Evolutionary conservation across 2,797 vertebrate species (phyloP).

Genomic region (Pseudocheirus occidentalis): DNA sequence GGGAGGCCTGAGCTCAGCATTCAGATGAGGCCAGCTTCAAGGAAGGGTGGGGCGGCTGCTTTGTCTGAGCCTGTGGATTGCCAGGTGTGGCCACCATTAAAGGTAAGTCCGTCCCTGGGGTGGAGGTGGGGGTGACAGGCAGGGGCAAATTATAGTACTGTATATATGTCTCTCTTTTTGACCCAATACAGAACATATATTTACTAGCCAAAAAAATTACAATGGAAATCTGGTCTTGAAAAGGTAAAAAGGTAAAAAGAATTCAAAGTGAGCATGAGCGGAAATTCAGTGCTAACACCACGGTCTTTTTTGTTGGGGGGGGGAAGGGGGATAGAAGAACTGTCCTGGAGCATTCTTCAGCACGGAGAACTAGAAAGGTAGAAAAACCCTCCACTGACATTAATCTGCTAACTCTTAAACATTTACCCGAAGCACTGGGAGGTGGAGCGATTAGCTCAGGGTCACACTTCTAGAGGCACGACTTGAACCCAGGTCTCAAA

Average conservation of each 20-base stretch:
- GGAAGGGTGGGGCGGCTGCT: neutral
- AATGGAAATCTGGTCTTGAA: neutral
- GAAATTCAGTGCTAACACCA: neutral
- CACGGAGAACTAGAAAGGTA: neutral
- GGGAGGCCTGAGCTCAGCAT: neutral
- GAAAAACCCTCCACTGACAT: neutral
- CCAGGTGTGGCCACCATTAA: neutral
- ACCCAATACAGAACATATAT: neutral
- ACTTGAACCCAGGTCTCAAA: neutral
- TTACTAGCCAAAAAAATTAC: neutral
- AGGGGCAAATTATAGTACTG: neutral
- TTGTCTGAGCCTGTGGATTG: neutral
- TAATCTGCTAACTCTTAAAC: neutral
- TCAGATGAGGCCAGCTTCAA: neutral
- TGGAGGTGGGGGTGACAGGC: neutral
- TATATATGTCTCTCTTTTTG: neutral
- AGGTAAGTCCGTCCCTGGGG: neutral
- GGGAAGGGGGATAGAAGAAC: neutral
- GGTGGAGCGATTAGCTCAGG: neutral
- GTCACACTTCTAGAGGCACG: neutral
- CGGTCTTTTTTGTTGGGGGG: neutral
- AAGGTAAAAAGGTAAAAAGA: neutral
- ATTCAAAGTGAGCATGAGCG: neutral
- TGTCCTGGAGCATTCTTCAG: neutral
- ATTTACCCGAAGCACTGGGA: neutral